These are phyloP conservation scores for Hydropsyche tenuis DNA, from an alignment of 1,140 invertebrate genomes.

Conservation along the genomic window DNA sequence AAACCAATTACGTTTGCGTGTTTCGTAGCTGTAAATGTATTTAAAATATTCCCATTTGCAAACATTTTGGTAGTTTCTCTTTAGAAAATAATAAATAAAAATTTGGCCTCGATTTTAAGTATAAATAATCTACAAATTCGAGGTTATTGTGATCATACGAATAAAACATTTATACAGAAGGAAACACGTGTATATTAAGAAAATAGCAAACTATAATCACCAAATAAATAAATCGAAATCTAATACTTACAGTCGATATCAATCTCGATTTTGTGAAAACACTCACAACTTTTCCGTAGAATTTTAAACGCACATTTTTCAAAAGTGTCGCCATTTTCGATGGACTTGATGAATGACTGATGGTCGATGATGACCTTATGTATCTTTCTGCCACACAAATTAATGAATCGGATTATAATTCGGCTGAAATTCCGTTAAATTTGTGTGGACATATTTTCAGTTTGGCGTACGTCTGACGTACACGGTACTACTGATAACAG, in stretches of 20 bases:
- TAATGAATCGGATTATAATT: background rate
- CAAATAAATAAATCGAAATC: too few relatives aligned
- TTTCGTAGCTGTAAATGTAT: too few relatives aligned
- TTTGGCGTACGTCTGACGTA: slow-evolving; percentile 19
- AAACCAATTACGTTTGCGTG: too few relatives aligned
- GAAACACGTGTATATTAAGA: too few relatives aligned
- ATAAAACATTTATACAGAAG: too few relatives aligned
- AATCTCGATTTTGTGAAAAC: background rate
- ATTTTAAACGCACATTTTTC: background rate
- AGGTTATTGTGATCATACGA: too few relatives aligned
- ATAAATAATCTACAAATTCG: too few relatives aligned
- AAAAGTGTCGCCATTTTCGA: slow-evolving; percentile 9
- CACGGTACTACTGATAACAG: background rate
- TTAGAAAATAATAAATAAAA: too few relatives aligned
- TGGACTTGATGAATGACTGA: background rate
- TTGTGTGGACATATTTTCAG: slow-evolving; percentile 4
- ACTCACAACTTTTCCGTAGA: background rate
- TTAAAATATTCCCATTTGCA: too few relatives aligned
- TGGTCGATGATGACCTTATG: background rate
- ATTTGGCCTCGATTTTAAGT: too few relatives aligned
- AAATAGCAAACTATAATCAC: too few relatives aligned
- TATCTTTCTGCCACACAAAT: background rate
- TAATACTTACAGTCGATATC: background rate
- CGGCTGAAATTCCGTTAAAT: background rate
- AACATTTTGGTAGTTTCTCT: too few relatives aligned